Evolutionary conservation across 2,113 vertebrate genomes (phyloP).

Genomic region (Pseudorhombus dupliciocellatus): DNA sequence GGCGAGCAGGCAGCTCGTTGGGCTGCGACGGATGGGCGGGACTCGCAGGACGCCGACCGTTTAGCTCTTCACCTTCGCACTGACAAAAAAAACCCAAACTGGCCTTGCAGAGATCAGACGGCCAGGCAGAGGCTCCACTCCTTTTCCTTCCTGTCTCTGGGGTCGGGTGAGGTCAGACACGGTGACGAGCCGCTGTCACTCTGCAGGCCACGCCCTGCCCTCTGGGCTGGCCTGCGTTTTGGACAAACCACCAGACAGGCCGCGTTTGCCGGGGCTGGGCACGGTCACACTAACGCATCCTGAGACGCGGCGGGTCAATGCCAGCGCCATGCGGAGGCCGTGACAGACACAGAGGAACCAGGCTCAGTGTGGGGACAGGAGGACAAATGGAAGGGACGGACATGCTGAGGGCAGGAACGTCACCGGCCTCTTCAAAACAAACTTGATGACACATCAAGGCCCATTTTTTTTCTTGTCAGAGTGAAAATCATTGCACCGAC

Average conservation of each 20-base stretch:
- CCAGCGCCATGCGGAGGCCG: conserved; percentile 29
- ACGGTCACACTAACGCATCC: conserved; percentile 58
- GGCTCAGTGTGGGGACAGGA: conserved; percentile 31
- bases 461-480: no score
- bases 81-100: conserved; percentile 27
- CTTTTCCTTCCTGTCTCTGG: conserved; percentile 61
- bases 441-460: not conserved
- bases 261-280: conserved; percentile 64
- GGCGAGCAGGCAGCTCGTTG: conserved; percentile 16
- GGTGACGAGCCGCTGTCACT: conserved; percentile 28
- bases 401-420: no score
- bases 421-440: not conserved
- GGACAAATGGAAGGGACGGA: no score
- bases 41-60: not conserved
- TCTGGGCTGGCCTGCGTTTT: conserved; percentile 9
- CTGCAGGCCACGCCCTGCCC: conserved; percentile 24
- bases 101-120: conserved; percentile 31
- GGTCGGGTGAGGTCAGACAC: conserved; percentile 53
- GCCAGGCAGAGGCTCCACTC: conserved; percentile 25
- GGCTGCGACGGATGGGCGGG: conserved; percentile 19
- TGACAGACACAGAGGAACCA: no score
- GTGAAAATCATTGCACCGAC: no score
- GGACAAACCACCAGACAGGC: conserved; percentile 39
- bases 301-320: conserved; percentile 58
- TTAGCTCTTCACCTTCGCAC: not conserved